These are phyloP conservation scores for Pantala flavescens DNA, from an alignment of 1,140 invertebrate species.

Conservation along the genomic window DNA sequence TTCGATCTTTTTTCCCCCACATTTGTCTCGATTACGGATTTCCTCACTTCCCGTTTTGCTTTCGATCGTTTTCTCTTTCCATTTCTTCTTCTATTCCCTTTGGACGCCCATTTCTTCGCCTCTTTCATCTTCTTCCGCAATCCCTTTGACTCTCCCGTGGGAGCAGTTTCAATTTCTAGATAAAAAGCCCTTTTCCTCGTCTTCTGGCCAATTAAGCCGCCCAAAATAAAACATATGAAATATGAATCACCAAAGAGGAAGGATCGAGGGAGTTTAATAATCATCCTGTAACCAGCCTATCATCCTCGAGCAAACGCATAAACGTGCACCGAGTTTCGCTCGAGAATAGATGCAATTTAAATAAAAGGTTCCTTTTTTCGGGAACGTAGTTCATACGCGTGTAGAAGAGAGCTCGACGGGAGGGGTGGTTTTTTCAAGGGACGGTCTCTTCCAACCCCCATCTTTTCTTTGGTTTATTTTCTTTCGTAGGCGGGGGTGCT, in stretches of 20 bases:
- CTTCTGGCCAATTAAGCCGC: conserved; percentile 15
- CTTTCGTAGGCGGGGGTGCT: neutral
- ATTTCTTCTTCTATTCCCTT: neutral
- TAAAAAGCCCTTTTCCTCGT: neutral
- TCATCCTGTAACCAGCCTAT: too few species aligned
- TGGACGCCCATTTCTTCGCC: neutral
- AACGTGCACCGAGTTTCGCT: neutral
- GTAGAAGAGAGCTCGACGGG: neutral
- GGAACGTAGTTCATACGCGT: neutral
- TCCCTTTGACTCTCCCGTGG: neutral
- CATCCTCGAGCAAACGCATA: too few species aligned
- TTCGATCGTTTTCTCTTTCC: neutral
- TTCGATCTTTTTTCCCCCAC: too few species aligned
- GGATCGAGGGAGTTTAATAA: neutral
- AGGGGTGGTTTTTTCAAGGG: too few species aligned
- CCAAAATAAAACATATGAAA: conserved; percentile 13
- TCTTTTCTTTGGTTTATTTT: neutral
- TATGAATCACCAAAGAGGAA: neutral
- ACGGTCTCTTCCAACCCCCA: neutral
- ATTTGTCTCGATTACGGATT: too few species aligned
- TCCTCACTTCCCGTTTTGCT: neutral
- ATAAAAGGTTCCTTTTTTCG: conserved; percentile 13
- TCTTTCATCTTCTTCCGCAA: neutral
- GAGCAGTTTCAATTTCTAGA: neutral
- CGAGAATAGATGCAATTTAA: conserved; percentile 15